Base-by-base conservation (phyloP, 2,888 invertebrate genomes). In the Deilephila porcellus region DNA sequence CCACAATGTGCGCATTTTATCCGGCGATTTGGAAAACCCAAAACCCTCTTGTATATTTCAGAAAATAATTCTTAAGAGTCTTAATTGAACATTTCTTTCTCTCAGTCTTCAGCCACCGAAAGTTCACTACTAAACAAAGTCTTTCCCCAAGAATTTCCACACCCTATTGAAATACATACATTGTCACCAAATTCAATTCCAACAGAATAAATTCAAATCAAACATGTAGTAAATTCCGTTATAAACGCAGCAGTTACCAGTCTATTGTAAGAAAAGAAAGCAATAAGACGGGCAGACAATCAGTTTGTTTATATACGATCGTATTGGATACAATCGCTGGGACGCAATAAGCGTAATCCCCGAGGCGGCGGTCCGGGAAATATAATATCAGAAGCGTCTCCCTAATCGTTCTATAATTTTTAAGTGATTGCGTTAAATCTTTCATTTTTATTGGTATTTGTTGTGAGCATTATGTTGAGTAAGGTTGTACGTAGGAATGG, bases 331-430 rank as follows among this genome's bases (percentile, higher is more conserved):
- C 90, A 91, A 91, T 91, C 89, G 88, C 86, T 78, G 90, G 92
- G 91, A 87, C 87, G 89, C 92, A 92, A 93, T 93, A 93, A 92
- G 89, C 89, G 91, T 92, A 90, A 92, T 91, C 92, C 90, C 85
- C 81, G 82, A 82, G 79, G 82, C 83, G 82, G 76, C 73, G 56
- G 71, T 75, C 82, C 74, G 75, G 74, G 81, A 83, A 76, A 79
- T 83, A 85, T 75, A 82, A 80, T 76, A 71, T 78, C 76, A 84
- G 86, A 85, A 83, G 84, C 70, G 83, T 76, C 86, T 80, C 17
- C 52, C 25, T 67, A 25, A 67, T 74, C 75, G 74, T 75, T 75
- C 77, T 79, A 78, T 78, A 76, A 77, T 76, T 78, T 79, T 78
- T 77, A 60, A 60, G 60, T 60, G 17, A 60, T 60, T 60, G 14